Evolutionary conservation across 30 jellyfish, hydroid and myxozoan genomes (phyloP).

Genomic region (Aurelia aurita complex sp. Pacific): DNA sequence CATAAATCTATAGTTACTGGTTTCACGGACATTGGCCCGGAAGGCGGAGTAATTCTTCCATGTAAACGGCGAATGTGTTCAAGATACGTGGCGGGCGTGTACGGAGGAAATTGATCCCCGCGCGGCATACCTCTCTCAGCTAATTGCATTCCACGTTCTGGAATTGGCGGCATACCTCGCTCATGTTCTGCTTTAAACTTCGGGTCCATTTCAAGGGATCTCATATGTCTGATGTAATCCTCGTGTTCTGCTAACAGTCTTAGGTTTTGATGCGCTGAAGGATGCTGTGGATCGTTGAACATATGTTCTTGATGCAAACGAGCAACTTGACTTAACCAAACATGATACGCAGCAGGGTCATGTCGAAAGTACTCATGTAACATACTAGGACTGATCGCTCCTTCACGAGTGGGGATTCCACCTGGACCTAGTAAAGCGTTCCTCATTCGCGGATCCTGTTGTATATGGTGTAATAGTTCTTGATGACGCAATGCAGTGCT

Average conservation of each 20-base stretch:
- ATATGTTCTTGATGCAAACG: conserved; percentile 74
- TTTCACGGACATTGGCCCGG: conserved; percentile 42
- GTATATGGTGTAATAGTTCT: conserved; percentile 81
- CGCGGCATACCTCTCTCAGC: conserved; percentile 59
- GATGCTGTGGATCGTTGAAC: conserved; percentile 44
- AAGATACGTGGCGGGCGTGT: conserved; percentile 50
- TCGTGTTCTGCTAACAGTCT: conserved; percentile 76
- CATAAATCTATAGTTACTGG: conserved; percentile 82
- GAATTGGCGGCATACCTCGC: conserved; percentile 34
- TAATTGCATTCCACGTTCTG: conserved; percentile 60
- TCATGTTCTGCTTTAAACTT: conserved; percentile 56
- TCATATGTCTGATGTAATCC: conserved; percentile 64
- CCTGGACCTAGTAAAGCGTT: conserved; percentile 58
- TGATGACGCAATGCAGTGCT: conserved; percentile 67
- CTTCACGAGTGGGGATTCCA: conserved; percentile 84
- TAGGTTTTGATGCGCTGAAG: conserved; percentile 57
- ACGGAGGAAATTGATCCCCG: conserved; percentile 32
- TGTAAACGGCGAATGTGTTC: conserved; percentile 67
- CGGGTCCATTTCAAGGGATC: conserved; percentile 58
- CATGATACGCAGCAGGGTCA: conserved; percentile 90
- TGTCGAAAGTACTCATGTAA: conserved; percentile 77
- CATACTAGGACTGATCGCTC: conserved; percentile 84
- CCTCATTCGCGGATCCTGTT: conserved; percentile 81
- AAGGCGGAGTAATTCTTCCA: conserved; percentile 56
- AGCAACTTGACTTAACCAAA: conserved; percentile 85